Evolutionary conservation across 2,797 vertebrate species (phyloP), one percentile per base, ranked within the genome.

Genomic region (Tadarida brasiliensis): DNA sequence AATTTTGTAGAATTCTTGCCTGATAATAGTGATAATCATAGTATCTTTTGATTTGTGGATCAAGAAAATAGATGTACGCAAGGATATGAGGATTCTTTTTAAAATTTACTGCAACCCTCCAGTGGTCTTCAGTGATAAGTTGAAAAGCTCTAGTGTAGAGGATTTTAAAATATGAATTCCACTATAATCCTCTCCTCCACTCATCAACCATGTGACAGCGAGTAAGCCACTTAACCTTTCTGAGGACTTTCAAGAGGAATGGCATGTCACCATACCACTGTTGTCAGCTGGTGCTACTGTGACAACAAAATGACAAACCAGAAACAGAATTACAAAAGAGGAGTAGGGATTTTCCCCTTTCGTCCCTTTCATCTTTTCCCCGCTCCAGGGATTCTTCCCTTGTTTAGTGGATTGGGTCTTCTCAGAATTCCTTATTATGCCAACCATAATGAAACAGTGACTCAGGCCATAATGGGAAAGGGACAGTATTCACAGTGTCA

Each of bases 1-100:
- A 39, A 63, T 63, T 95, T 95, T 73, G 0, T 49, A 68, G 88
- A 83, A 54, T 47, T 95, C 63, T 22, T 95, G 24, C 6, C n/a
- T 88, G 70, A 78, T 59, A 73, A 89, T 82, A 84, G 61, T 47
- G 16, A 63, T 96, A 92, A 95, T 92, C 73, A 92, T 49, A 90
- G 78, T 71, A 90, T 68, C 85, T 90, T 96, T 87, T 94, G 54
- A 92, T 76, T 84, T 92, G 59, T 54, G 73, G 81, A 92, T 82
- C 68, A 90, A 85, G 93, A 90, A 97, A 97, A 95, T 92, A 54
- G 14, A 73, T 73, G 54, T 83, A 39, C 15, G 22, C 19, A 88
- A 89, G 35, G 16, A 73, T 95, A 57, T 83, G 63, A 90, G 35
- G 19, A 94, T 68, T 84, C 28, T 92, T 88, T 90, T 54, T 65